These are phyloP conservation scores for Drosophila mettleri DNA, from an alignment of 2,888 invertebrate species.

Conservation along the genomic window DNA sequence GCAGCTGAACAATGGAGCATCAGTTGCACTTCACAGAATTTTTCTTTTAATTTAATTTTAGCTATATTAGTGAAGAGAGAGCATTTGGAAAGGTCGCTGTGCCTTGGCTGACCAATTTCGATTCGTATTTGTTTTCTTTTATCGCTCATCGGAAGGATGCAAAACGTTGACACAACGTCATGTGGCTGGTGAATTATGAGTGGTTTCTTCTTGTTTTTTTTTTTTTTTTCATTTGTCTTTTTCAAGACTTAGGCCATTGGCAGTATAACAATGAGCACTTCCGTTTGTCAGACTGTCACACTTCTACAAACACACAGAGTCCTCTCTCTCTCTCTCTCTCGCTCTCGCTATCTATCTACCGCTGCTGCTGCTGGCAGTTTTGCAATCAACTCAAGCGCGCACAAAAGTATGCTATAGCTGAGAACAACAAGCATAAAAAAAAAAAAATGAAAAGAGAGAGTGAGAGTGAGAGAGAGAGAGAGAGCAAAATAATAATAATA, in stretches of 20 bases:
- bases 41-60: neutral
- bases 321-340: neutral
- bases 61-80: too few species aligned
- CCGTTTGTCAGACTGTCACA: slow-evolving; percentile 53
- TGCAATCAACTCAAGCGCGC: slow-evolving; percentile 66
- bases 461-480: too few species aligned
- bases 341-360: slow-evolving; percentile 16
- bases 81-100: slow-evolving; percentile 18
- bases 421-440: slow-evolving; percentile 2
- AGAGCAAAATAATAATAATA: neutral
- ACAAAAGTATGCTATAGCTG: slow-evolving; percentile 54
- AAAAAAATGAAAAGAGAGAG: neutral
- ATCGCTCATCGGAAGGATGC: slow-evolving; percentile 61
- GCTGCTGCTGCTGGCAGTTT: slow-evolving; percentile 52
- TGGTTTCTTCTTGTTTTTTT: slow-evolving; percentile 22
- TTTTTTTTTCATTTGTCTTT: neutral
- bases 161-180: slow-evolving; percentile 76
- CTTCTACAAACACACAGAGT: neutral
- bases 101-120: neutral
- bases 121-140: slow-evolving; percentile 31
- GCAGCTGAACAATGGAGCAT: neutral
- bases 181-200: slow-evolving; percentile 72
- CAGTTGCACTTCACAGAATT: neutral
- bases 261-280: slow-evolving; percentile 74
- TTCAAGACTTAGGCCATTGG: slow-evolving; percentile 62